phyloP scores from a whole-genome alignment of 2,797 vertebrate species.

The Eptatretus atami region DNA sequence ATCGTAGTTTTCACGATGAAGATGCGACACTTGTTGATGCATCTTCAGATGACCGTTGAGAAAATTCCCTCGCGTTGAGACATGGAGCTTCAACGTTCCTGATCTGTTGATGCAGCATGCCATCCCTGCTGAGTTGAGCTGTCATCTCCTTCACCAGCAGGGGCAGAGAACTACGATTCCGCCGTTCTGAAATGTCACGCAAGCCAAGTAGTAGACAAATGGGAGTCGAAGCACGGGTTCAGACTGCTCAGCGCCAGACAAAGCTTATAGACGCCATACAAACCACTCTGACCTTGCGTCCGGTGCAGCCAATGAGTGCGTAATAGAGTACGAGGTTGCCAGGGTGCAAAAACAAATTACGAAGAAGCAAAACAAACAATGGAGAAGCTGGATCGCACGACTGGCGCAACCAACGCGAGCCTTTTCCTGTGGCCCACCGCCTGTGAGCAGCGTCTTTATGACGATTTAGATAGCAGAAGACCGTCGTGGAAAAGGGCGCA shows the following conservation, averaged over 20 bases:
- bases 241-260: slow-evolving; percentile 1
- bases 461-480: slow-evolving; percentile 2
- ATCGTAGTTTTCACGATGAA: too few species aligned
- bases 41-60: too few species aligned
- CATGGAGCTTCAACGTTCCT: too few species aligned
- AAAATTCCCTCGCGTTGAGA: too few species aligned
- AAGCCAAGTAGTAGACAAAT: slow-evolving; percentile 4
- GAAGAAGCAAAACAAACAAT: neutral
- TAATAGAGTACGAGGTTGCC: slow-evolving; percentile 1
- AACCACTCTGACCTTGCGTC: neutral
- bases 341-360: neutral
- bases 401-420: neutral
- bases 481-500: neutral
- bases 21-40: too few species aligned
- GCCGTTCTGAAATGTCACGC: neutral
- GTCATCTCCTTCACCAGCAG: neutral
- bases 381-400: slow-evolving; percentile 4
- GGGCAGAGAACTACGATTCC: neutral
- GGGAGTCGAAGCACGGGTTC: neutral
- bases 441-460: neutral
- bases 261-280: neutral
- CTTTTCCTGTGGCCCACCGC: neutral
- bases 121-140: slow-evolving; percentile 2
- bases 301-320: neutral
- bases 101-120: too few species aligned